These are phyloP conservation scores for Tuberolachnus salignus DNA, from an alignment of 2,888 invertebrate genomes.

Conservation along the genomic window DNA sequence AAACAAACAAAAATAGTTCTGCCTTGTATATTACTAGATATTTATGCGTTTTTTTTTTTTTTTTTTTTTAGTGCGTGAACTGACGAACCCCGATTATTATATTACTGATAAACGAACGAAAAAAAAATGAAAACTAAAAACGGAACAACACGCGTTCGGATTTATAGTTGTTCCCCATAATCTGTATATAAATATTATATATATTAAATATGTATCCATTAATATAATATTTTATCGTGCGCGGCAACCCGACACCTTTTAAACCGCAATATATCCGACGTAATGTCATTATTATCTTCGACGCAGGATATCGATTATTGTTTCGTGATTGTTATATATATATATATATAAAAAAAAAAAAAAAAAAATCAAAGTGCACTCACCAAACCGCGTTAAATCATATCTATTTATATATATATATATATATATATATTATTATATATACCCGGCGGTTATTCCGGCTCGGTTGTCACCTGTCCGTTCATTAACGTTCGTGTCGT, in stretches of 20 bases:
- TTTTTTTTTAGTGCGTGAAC: too few relatives aligned
- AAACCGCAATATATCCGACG: neutral
- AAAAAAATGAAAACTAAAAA: too few relatives aligned
- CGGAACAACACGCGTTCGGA: too few relatives aligned
- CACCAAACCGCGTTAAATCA: conserved; percentile 7
- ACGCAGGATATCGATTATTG: conserved; percentile 26
- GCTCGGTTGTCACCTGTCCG: conserved; percentile 54
- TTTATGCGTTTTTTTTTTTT: too few relatives aligned
- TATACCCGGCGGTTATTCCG: neutral
- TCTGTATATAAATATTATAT: too few relatives aligned
- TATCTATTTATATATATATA: neutral
- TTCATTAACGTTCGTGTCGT: conserved; percentile 48
- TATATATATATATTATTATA: conserved; percentile 2
- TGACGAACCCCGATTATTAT: too few relatives aligned
- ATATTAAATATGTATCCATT: neutral
- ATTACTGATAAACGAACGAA: too few relatives aligned
- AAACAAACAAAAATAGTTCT: too few relatives aligned
- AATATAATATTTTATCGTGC: neutral
- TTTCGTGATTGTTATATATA: neutral
- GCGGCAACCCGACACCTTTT: neutral
- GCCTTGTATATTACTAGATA: too few relatives aligned
- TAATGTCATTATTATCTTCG: neutral
- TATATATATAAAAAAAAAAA: too few relatives aligned
- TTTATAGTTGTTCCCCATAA: too few relatives aligned
- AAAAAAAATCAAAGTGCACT: conserved; percentile 14